phyloP scores from a whole-genome alignment of 2,797 vertebrate genomes.

The Enteromius unitaeniatus region DNA sequence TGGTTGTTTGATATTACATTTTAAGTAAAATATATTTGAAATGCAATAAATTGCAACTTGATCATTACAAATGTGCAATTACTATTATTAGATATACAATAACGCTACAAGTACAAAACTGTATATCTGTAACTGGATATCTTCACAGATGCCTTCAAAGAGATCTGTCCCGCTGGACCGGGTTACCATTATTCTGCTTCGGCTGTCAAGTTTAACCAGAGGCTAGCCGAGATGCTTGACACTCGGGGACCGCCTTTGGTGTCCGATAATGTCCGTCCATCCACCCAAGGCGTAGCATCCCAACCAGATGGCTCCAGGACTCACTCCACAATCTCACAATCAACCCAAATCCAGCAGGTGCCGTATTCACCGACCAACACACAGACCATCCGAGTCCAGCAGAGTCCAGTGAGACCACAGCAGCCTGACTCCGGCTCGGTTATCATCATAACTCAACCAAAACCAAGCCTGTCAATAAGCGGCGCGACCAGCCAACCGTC shows the following conservation, averaged over 20 bases:
- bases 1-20: background rate
- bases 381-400: conserved; percentile 36
- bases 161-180: conserved; percentile 95
- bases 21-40: background rate
- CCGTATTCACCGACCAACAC: conserved; percentile 17
- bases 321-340: conserved; percentile 16
- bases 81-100: background rate
- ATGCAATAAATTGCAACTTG: background rate
- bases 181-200: conserved; percentile 93
- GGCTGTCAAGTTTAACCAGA: conserved; percentile 80
- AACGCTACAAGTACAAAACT: too few relatives aligned
- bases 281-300: conserved; percentile 43
- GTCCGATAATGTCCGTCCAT: conserved; percentile 5
- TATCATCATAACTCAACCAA: conserved; percentile 14
- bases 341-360: conserved; percentile 18
- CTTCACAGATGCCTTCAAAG: conserved; percentile 87
- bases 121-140: background rate
- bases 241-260: conserved; percentile 59
- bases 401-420: conserved; percentile 38
- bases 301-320: conserved; percentile 48
- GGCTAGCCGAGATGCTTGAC: conserved; percentile 56
- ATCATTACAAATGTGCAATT: background rate
- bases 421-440: conserved; percentile 37
- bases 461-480: conserved; percentile 22
- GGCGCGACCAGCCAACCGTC: conserved; percentile 43